These are phyloP conservation scores for Apis laboriosa DNA, from an alignment of 1,140 invertebrate genomes.

Conservation along the genomic window DNA sequence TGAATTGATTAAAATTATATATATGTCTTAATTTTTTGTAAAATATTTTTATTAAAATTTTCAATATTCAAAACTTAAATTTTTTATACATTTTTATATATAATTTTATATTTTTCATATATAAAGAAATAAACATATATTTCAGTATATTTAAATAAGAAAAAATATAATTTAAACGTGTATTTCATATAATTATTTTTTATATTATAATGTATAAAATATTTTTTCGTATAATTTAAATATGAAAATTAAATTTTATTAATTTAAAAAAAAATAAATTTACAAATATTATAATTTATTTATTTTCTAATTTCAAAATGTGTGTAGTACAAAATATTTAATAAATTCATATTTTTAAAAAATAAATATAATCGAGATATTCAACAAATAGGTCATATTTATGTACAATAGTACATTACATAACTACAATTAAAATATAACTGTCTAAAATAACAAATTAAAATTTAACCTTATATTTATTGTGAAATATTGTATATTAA, in stretches of 20 bases:
- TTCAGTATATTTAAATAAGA: not conserved
- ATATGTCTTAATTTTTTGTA: not conserved
- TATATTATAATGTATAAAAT: too few species aligned
- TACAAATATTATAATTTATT: too few species aligned
- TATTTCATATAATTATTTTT: not conserved
- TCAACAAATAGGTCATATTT: conserved; percentile 11
- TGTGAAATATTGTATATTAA: not conserved
- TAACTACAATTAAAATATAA: conserved; percentile 57
- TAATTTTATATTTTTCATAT: too few species aligned
- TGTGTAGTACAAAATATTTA: not conserved
- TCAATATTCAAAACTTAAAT: not conserved
- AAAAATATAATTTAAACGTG: not conserved
- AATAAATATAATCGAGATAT: conserved; percentile 10
- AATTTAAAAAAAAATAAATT: too few species aligned
- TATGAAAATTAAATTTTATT: not conserved
- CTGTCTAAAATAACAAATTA: conserved; percentile 16
- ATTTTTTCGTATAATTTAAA: not conserved
- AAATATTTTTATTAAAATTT: not conserved
- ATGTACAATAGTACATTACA: conserved; percentile 50
- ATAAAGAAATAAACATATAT: not conserved
- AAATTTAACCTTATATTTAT: not conserved
- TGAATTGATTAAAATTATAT: not conserved
- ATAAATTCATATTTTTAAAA: not conserved
- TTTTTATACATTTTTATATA: not conserved
- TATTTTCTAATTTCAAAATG: not conserved